Conservation (phyloP, 2,888 invertebrate genomes). For the Colletes collaris region DNA sequence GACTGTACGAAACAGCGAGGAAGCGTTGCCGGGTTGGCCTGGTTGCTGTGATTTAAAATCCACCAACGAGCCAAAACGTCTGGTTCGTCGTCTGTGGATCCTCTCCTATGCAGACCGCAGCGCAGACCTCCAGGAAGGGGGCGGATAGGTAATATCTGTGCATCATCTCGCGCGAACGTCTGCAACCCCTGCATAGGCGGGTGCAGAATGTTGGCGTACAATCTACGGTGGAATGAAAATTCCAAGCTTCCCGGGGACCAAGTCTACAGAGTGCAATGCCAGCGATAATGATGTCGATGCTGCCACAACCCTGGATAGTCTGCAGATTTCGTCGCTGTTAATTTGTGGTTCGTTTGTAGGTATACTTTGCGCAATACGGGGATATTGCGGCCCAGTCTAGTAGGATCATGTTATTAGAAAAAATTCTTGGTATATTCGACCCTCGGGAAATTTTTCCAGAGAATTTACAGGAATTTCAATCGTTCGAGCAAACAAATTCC, state of each 20-base stretch:
- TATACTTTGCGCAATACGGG: not conserved
- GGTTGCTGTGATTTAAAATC: slow-evolving; percentile 44
- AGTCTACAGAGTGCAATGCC: slow-evolving; percentile 47
- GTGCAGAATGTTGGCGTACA: slow-evolving; percentile 46
- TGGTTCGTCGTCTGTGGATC: not conserved
- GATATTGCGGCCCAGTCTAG: not conserved
- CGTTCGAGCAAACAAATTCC: too few relatives aligned
- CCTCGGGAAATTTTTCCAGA: too few relatives aligned
- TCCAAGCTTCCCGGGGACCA: slow-evolving; percentile 44
- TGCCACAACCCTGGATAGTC: slow-evolving; percentile 4
- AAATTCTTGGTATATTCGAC: not conserved
- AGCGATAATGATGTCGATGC: slow-evolving; percentile 59
- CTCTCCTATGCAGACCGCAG: slow-evolving; percentile 23
- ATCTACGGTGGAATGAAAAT: slow-evolving; percentile 71
- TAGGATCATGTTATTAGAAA: not conserved
- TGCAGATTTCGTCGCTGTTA: slow-evolving; percentile 28
- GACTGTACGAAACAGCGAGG: not conserved
- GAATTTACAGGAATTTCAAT: too few relatives aligned
- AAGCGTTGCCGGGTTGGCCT: not conserved
- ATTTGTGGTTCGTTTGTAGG: slow-evolving; percentile 18
- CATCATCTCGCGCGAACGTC: slow-evolving; percentile 52
- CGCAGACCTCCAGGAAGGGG: slow-evolving; percentile 12
- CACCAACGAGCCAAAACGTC: slow-evolving; percentile 23
- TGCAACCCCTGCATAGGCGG: slow-evolving; percentile 24
- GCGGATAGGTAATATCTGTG: slow-evolving; percentile 48